Evolutionary conservation across 2,888 invertebrate genomes (phyloP), one percentile per base, ranked within the genome.

Genomic region (Chorisops tibialis): DNA sequence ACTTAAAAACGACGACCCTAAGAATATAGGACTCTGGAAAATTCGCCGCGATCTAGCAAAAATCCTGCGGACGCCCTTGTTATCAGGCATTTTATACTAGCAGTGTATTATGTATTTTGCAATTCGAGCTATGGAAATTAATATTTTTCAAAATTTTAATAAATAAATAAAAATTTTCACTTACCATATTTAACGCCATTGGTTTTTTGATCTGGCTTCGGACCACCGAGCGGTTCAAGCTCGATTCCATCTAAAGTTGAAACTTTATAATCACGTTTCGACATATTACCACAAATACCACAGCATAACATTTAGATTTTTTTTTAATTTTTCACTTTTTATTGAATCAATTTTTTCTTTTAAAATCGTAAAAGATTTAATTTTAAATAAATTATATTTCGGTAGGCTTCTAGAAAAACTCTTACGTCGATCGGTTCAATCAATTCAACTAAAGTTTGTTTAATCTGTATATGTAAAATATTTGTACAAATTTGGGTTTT

Each of bases 241-340:
- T 77, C 77, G 67, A 76, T 77, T 69, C 75, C 76, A 70, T 77
- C 77, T 65, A 71, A 74, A 66, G 77, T 75, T 68, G 77, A 74
- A 66, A 77, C 77, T 71, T 77, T 77, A 71, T 77, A 77, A 70
- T 77, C 77, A 60, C 77, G 72, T 68, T 77, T 77, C 67, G 76
- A 74, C 76, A 77, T 77, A 67, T 76, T 77, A 72, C 75, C 74
- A 72, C 77, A 76, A 65, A 75, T 71, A 66, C 77, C 75, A 70
- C 76, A 76, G 73, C 76, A 76, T 74, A 75, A 75, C 76, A 77
- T 77, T 73, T 73, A 62, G 50, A 47, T 7, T 7, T 9, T 5
- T 41, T 41, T 7, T 30, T 30, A 30, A 7, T 30, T 30, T 30
- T 9, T 30, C 30, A 7, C 9, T 30, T 30, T 7, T 30, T 30